phyloP scores from a whole-genome alignment of 2,113 vertebrate species.

The Serilophus lunatus region DNA sequence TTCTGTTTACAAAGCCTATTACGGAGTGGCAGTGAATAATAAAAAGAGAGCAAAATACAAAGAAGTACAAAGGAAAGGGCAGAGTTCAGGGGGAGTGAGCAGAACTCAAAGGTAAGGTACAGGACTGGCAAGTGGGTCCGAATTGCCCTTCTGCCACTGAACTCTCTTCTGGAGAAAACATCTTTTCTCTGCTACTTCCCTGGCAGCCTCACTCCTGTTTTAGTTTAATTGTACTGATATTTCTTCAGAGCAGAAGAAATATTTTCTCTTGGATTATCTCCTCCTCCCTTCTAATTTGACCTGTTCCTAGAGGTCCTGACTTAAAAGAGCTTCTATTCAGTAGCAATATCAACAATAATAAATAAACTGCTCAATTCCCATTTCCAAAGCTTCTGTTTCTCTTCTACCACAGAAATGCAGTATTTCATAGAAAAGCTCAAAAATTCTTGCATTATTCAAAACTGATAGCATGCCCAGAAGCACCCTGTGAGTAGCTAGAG shows the following conservation, averaged over 20 bases:
- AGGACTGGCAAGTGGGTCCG: background rate
- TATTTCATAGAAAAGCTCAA: background rate
- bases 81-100: background rate
- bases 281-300: background rate
- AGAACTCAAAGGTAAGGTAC: background rate
- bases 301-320: background rate
- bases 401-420: background rate
- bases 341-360: background rate
- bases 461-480: background rate
- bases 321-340: background rate
- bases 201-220: background rate
- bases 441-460: constrained; percentile 5
- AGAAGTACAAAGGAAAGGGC: background rate
- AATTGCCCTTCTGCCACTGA: background rate
- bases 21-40: background rate
- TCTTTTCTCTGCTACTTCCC: background rate
- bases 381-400: background rate
- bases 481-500: background rate
- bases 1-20: background rate
- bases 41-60: background rate
- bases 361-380: background rate
- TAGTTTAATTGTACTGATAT: background rate
- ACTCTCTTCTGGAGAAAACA: background rate
- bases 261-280: background rate
- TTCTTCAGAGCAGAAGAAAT: background rate